Conservation (phyloP, 30 jellyfish, hydroid and myxozoan species). For the Hydra vulgaris region DNA sequence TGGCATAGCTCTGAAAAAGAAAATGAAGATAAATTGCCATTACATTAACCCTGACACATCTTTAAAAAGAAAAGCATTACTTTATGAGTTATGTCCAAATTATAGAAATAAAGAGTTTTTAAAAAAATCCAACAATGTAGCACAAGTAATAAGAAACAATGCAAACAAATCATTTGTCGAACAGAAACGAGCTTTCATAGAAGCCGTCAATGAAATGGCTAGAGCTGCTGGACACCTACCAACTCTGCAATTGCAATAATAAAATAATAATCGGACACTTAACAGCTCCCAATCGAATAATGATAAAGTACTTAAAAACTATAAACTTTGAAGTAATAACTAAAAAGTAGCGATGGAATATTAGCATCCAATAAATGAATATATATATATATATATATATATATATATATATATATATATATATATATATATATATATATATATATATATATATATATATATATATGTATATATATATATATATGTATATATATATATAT, state of each 20-base stretch:
- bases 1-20: slow-evolving; percentile 32
- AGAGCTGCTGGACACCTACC: slow-evolving; percentile 69
- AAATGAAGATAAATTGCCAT: slow-evolving; percentile 51
- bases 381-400: no score
- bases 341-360: no score
- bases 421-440: no score
- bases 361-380: no score
- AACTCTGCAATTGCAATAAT: slow-evolving; percentile 8
- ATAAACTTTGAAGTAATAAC: no score
- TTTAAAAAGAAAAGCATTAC: slow-evolving; percentile 1
- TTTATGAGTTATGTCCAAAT: slow-evolving; percentile 34
- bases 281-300: no score
- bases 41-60: slow-evolving; percentile 33
- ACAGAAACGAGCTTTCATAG: slow-evolving; percentile 37
- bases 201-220: slow-evolving; percentile 59
- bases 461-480: no score
- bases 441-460: no score
- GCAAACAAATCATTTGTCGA: slow-evolving; percentile 20
- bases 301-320: no score
- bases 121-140: slow-evolving; percentile 44
- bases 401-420: no score
- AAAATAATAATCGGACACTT: no score
- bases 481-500: no score
- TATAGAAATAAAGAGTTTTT: slow-evolving; percentile 36
- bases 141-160: slow-evolving; percentile 22